Percentiles rank a stretch among this genome's conserved stretches.
Conservation (phyloP, 2,113 vertebrate genomes). For the Engystomops pustulosus region DNA sequence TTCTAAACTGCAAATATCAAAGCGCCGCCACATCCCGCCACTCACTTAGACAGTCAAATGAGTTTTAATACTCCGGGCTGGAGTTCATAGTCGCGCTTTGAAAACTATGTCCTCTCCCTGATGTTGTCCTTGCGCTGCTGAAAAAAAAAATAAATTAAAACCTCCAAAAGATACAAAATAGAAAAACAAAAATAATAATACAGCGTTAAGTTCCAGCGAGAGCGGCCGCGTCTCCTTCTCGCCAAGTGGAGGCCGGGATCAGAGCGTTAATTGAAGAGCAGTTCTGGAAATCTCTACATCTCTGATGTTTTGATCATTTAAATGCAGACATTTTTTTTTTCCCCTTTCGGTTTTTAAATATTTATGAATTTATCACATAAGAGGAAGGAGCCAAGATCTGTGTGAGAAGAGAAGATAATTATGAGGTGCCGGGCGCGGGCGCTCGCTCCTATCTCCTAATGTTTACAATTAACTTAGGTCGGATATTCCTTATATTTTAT, state of each 20-base stretch:
- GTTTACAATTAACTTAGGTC: constrained; percentile 23
- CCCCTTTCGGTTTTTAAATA: constrained; percentile 4
- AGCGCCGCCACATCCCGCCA: not conserved
- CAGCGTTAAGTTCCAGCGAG: not conserved
- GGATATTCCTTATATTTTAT: not conserved
- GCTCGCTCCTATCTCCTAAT: not conserved
- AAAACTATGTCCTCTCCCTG: not conserved
- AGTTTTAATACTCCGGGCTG: not conserved
- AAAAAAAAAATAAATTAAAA: not conserved
- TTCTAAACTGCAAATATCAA: constrained; percentile 38
- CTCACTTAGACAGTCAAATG: constrained; percentile 20
- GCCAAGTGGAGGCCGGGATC: not conserved
- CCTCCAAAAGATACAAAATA: not conserved
- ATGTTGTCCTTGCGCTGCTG: not conserved
- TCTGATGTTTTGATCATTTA: constrained; percentile 13
- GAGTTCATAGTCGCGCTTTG: not conserved
- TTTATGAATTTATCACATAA: constrained; percentile 29
- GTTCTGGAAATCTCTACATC: not conserved
- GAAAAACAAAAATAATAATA: not conserved
- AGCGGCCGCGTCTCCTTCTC: not conserved
- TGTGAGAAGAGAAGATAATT: constrained; percentile 11
- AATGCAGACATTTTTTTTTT: not conserved
- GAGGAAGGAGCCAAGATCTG: not conserved
- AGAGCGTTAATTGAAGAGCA: not conserved
- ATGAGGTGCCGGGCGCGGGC: not conserved